Base-by-base conservation (phyloP, 2,113 vertebrate species). In the Hipposideros armiger region DNA sequence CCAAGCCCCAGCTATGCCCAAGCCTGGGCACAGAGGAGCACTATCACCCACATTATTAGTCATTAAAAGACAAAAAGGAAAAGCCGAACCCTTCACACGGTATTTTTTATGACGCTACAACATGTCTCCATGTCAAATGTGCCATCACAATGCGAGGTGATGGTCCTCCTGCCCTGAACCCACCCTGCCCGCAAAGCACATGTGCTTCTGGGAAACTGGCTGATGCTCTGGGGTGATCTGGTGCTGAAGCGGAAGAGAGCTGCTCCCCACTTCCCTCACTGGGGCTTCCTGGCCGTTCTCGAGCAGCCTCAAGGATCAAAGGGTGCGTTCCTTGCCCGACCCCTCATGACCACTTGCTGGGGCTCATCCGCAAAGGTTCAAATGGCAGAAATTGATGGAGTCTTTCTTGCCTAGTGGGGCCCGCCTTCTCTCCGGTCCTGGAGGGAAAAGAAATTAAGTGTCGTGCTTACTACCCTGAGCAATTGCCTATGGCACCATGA, bases 211-310 rank as follows among this genome's bases (percentile, higher is more conserved):
- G 82, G 72, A 20, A 42, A 36, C 15, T 11, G 64, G 45, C 20
- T 20, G 45, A 69, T 26, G 50, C 58, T 60, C 40, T 30, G 16
- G 4, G 17, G 26, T 19, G 30, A n/a, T 26, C 24, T 42, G 26
- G 4, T 15, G 40, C 45, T 1, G 4, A 90, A 19, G 28, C 8
- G 2, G 42, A 67, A 11, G 36, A 73, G 1, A 28, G 9, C 19
- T 52, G 0, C 11, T 4, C 42, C 42, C n/a, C 2, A 0, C 17
- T 30, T 36, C 67, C 36, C 22, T 52, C 42, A 1, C 13, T 26
- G 14, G 28, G 24, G 54, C 56, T 32, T 15, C 56, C 47, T 2
- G 0, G 52, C 20, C 36, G 30, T 26, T 87, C 10, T 36, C 24
- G 26, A 80, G 36, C 36, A 28, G 11, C 17, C 28, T 50, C 70